These are phyloP conservation scores for Drosophila flavopinicola DNA, from an alignment of 2,888 invertebrate genomes.

Conservation along the genomic window DNA sequence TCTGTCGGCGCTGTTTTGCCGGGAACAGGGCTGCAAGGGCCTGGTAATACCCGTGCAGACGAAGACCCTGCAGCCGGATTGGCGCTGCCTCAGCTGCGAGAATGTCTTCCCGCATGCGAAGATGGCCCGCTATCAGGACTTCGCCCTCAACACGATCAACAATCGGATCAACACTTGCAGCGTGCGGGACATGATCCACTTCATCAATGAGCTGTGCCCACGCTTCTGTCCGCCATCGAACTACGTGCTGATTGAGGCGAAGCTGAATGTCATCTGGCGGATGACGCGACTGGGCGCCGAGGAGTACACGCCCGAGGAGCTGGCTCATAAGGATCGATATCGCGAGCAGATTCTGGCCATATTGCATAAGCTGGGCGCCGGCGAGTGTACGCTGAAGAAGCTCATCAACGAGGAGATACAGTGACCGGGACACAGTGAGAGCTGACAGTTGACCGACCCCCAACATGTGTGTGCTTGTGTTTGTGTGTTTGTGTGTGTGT, in stretches of 20 bases:
- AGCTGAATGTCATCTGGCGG: conserved; percentile 84
- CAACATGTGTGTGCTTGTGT: conserved; percentile 8
- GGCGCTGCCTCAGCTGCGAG: conserved; percentile 88
- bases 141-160: conserved; percentile 82
- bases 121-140: conserved; percentile 83
- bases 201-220: conserved; percentile 83
- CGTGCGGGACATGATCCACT: conserved; percentile 82
- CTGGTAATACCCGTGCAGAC: conserved; percentile 86
- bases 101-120: conserved; percentile 79
- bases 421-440: conserved; percentile 62
- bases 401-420: conserved; percentile 82
- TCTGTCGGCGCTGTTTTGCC: conserved; percentile 83
- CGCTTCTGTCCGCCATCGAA: conserved; percentile 83
- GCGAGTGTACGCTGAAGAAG: conserved; percentile 83
- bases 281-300: conserved; percentile 78
- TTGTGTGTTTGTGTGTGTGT: conserved; percentile 10
- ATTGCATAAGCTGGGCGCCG: conserved; percentile 82
- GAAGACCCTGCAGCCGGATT: conserved; percentile 86
- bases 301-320: conserved; percentile 78
- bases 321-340: conserved; percentile 80
- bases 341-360: conserved; percentile 83
- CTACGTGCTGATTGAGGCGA: conserved; percentile 84
- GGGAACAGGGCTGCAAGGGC: conserved; percentile 84
- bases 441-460: conserved; percentile 7
- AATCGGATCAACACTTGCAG: conserved; percentile 82